Evolutionary conservation across 2,888 invertebrate genomes (phyloP), one percentile per base, ranked within the genome.

Genomic region (Synanthedon formicaeformis): DNA sequence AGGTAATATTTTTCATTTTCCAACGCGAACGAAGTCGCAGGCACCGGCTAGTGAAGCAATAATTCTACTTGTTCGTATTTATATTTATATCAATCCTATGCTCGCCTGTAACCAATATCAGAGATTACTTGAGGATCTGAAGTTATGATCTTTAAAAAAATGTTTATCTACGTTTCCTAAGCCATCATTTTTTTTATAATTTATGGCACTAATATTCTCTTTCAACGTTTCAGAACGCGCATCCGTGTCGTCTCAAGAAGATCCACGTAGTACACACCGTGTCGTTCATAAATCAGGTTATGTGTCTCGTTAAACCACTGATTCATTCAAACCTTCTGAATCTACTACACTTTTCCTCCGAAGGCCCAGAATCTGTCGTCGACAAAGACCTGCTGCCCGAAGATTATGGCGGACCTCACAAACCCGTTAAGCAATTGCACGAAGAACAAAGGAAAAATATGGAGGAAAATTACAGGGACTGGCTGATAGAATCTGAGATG

Each of bases 191-290:
- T 3, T 14, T 18, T 14, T 16, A 16, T 49, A 8, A 49, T 1
- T 49, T 2, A 34, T 34, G 34, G 2, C 10, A 34, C 34, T 34
- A 34, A 34, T 34, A 10, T 34, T 34, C 48, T 14, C 8, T 16
- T 16, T 45, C 48, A 14, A 14, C 2, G 10, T 80, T 85, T 16
- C 77, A 91, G 91, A 91, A 90, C 66, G 92, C 90, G 0, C 91
- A 92, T 67, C 92, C 92, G 1, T 90, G 89, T 51, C 88, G 91
- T 54, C 81, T 92, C 14, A 91, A 91, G 75, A 90, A 88, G 64
- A 89, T 92, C 62, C 91, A 92, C 71, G 89, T 92, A 1, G 86
- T 92, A 49, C 90, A 92, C 68, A 90, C 91, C 1, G 90, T 91
- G 5, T 89, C 90, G 50, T 92, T 91, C 79, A 90, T 92, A 62